A percentile compares a stretch with the other conserved stretches of the same genome.
Conservation (phyloP, 2,113 vertebrate species). For the Daboia siamensis region DNA sequence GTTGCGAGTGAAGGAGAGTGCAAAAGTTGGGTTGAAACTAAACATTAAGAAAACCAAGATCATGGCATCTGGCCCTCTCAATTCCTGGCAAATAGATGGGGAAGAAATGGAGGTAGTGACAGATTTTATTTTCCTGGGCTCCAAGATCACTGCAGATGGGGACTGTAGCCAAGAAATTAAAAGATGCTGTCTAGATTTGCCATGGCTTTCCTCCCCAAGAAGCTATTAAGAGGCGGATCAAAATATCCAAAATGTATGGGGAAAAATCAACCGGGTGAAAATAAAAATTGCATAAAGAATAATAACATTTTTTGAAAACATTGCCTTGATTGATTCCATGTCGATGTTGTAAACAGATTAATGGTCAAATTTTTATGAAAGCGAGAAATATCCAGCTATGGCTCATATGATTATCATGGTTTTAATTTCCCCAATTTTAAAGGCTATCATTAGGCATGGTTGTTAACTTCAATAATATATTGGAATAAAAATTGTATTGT, state of each 20-base stretch:
- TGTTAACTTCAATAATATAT: background rate
- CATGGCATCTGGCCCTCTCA: no score
- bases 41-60: no score
- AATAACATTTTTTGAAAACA: background rate
- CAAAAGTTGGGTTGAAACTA: no score
- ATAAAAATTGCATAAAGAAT: background rate
- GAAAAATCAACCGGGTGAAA: background rate
- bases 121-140: no score
- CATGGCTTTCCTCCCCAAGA: no score
- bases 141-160: no score
- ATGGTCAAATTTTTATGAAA: background rate
- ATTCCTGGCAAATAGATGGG: no score
- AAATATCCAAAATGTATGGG: background rate
- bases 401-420: background rate
- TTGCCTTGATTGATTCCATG: background rate
- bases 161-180: no score
- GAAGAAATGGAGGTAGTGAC: no score
- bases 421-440: background rate
- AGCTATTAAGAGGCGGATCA: background rate
- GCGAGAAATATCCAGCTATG: background rate
- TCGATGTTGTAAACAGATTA: background rate
- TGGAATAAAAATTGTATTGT: background rate
- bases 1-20: no score
- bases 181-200: no score
- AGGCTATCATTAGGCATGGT: background rate